phyloP scores from a whole-genome alignment of 2,888 invertebrate species.

The Drosophila austrosaltans region DNA sequence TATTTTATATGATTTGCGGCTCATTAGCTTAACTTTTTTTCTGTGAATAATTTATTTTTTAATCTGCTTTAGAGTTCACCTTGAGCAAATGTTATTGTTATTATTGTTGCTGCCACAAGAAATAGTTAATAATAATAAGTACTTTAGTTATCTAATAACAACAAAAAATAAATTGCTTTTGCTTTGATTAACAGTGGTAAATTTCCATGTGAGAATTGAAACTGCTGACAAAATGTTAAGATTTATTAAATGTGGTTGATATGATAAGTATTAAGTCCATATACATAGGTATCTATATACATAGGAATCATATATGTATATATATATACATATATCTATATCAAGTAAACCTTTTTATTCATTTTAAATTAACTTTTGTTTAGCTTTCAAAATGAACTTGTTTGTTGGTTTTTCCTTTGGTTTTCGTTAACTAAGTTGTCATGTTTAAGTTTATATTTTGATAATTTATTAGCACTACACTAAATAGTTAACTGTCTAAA shows the following conservation, averaged over 20 bases:
- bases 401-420: too few relatives aligned
- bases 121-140: slow-evolving; percentile 9
- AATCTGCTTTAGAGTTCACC: neutral
- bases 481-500: too few relatives aligned
- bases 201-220: slow-evolving; percentile 7
- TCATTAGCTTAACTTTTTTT: neutral
- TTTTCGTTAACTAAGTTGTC: too few relatives aligned
- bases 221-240: slow-evolving; percentile 8
- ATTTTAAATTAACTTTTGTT: too few relatives aligned
- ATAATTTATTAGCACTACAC: too few relatives aligned
- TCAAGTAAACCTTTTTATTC: neutral
- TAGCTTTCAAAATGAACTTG: too few relatives aligned
- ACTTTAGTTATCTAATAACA: slow-evolving; percentile 10
- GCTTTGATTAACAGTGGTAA: slow-evolving; percentile 10
- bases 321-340: neutral
- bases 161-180: neutral
- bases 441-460: too few relatives aligned
- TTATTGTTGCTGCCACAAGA: slow-evolving; percentile 6
- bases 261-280: neutral
- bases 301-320: neutral
- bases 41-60: neutral
- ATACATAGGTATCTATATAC: neutral
- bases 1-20: neutral
- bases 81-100: neutral
- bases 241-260: neutral